Base-by-base conservation (phyloP, 2,888 invertebrate species). In the Cataglyphis cursor region DNA sequence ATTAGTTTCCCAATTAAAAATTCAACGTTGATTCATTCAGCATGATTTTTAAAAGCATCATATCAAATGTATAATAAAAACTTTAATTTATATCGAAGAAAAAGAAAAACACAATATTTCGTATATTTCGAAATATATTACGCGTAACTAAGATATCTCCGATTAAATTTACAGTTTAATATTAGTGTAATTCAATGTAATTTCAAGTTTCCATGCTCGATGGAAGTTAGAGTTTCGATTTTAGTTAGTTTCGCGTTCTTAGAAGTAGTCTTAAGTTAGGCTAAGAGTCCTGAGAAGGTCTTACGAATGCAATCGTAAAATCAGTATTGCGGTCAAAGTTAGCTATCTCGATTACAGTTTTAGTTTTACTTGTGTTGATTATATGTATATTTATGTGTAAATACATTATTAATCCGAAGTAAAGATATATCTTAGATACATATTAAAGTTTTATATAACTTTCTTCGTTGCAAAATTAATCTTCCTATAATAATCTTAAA, bases 191-290 rank as follows among this genome's bases (percentile, higher is more conserved):
- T n/a, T 51, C 48, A 51, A 6, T n/a, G 48, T 51, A 51, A 51
- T 59, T 57, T 72, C 59, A 68, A 78, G 72, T 80, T 72, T 21
- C 31, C 2, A 31, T 24, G 41, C 41, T 44, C 18, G 28, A 31
- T 15, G 6, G 59, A 59, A 80, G 78, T 70, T 59, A 70, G 41
- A 78, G 72, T 72, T 59, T 78, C 78, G 72, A 78, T 78, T 78
- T 78, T 78, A 70, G 78, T 72, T 59, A 59, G 57, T 78, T 80
- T 57, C 70, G 24, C 35, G 78, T 80, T 59, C 72, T 31, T 59
- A 44, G 35, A 70, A 70, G 57, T 59, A 70, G 72, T 80, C 78
- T 59, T 80, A 80, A 80, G 72, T 80, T 59, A 59, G 59, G n/a
- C 44, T 44, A 72, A 44, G 72, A 80, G 59, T 70, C 21, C 35